These are phyloP conservation scores for Drosophila truncata DNA, from an alignment of 1,140 invertebrate genomes.

Conservation along the genomic window DNA sequence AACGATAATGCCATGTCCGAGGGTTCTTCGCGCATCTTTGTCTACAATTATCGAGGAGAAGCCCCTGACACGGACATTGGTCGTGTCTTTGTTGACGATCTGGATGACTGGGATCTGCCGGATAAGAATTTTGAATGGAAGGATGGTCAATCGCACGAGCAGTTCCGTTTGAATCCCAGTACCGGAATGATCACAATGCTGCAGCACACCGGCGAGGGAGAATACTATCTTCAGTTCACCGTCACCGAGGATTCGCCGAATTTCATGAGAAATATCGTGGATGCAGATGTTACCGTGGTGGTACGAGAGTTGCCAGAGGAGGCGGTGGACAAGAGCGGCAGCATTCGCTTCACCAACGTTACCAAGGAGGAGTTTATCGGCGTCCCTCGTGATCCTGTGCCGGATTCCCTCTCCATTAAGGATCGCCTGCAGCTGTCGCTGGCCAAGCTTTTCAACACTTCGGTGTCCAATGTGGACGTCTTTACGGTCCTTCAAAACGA, in stretches of 20 bases:
- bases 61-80: conserved; percentile 93
- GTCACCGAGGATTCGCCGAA: conserved; percentile 89
- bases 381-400: conserved; percentile 86
- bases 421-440: conserved; percentile 90
- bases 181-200: conserved; percentile 95
- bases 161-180: conserved; percentile 89
- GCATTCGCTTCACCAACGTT: conserved; percentile 92
- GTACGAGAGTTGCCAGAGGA: conserved; percentile 95
- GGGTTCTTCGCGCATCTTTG: conserved; percentile 94
- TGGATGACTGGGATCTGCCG: conserved; percentile 96
- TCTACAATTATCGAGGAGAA: conserved; percentile 95
- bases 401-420: conserved; percentile 89
- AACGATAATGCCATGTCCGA: conserved; percentile 95
- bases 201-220: conserved; percentile 89
- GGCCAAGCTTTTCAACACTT: conserved; percentile 91
- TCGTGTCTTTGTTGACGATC: conserved; percentile 95
- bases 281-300: conserved; percentile 92
- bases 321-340: conserved; percentile 95
- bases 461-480: conserved; percentile 94
- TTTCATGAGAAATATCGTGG: conserved; percentile 87
- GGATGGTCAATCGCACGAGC: conserved; percentile 85
- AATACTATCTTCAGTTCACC: conserved; percentile 89
- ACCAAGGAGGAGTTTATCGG: conserved; percentile 94
- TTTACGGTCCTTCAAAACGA: conserved; percentile 93
- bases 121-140: conserved; percentile 94